Percentiles rank a stretch among this genome's conserved stretches.
Evolutionary conservation across 2,113 vertebrate species (phyloP).

Genomic region (Oceanodroma tethys): DNA sequence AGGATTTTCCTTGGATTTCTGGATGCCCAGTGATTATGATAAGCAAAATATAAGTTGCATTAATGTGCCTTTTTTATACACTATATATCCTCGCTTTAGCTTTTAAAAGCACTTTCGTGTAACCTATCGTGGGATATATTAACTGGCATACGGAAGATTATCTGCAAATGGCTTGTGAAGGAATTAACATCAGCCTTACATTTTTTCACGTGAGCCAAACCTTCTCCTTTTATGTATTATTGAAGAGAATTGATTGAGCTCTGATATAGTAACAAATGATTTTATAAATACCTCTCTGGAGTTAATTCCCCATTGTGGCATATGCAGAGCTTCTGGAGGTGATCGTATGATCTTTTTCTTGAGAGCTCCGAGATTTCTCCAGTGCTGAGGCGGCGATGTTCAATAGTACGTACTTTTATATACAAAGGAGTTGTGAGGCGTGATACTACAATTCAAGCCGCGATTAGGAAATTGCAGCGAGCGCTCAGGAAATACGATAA

Average conservation of each 20-base stretch:
- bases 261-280: constrained; percentile 32
- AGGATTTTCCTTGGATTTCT: neutral
- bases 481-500: neutral
- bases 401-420: fast-evolving
- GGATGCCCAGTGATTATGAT: neutral
- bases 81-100: neutral
- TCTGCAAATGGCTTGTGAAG: constrained; percentile 17
- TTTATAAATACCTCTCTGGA: constrained; percentile 19
- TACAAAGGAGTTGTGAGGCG: neutral
- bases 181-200: neutral
- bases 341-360: neutral
- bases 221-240: constrained; percentile 45
- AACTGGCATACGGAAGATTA: neutral
- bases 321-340: neutral
- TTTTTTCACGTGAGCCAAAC: constrained; percentile 24
- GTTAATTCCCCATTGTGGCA: neutral
- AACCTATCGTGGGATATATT: neutral
- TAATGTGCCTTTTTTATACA: neutral
- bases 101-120: neutral
- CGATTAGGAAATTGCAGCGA: fast-evolving
- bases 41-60: neutral
- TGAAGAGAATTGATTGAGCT: constrained; percentile 43
- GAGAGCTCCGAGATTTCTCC: neutral
- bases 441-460: neutral
- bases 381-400: fast-evolving